Evolutionary conservation across 2,888 invertebrate genomes (phyloP).

Genomic region (Macrophya alboannulata): DNA sequence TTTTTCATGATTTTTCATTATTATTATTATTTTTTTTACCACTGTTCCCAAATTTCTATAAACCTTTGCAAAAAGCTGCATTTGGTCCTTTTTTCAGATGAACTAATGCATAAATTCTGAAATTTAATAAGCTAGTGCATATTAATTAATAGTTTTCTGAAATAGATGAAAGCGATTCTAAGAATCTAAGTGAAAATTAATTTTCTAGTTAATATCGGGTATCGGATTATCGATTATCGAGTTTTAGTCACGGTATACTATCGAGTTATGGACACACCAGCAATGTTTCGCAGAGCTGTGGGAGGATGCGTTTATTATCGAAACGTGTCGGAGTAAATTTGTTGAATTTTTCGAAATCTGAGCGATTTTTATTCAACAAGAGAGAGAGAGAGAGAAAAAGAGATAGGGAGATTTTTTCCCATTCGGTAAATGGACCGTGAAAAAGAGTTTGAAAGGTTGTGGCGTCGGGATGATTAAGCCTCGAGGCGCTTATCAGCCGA

Average conservation of each 20-base stretch:
- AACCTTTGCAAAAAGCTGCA: too few relatives aligned
- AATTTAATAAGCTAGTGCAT: neutral
- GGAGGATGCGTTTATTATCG: neutral
- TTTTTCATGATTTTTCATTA: neutral
- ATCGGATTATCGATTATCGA: neutral
- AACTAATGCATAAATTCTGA: neutral
- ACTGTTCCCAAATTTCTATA: too few relatives aligned
- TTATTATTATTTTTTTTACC: too few relatives aligned
- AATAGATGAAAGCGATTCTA: neutral
- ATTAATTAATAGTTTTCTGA: neutral
- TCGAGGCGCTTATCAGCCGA: slow-evolving; percentile 2
- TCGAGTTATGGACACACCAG: neutral
- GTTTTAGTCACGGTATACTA: neutral
- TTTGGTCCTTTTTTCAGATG: too few relatives aligned
- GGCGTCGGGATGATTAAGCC: slow-evolving; percentile 14
- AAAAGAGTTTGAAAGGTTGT: slow-evolving; percentile 29
- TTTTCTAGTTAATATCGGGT: neutral
- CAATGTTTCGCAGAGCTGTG: neutral
- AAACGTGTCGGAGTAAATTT: slow-evolving; percentile 7
- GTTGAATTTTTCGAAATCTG: neutral
- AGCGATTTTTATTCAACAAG: neutral
- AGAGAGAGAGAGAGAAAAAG: neutral
- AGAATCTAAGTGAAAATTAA: neutral
- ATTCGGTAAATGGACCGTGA: slow-evolving; percentile 18
- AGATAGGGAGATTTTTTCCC: neutral